Evolutionary conservation across 2,113 vertebrate species (phyloP).

Genomic region (Heptranchias perlo): DNA sequence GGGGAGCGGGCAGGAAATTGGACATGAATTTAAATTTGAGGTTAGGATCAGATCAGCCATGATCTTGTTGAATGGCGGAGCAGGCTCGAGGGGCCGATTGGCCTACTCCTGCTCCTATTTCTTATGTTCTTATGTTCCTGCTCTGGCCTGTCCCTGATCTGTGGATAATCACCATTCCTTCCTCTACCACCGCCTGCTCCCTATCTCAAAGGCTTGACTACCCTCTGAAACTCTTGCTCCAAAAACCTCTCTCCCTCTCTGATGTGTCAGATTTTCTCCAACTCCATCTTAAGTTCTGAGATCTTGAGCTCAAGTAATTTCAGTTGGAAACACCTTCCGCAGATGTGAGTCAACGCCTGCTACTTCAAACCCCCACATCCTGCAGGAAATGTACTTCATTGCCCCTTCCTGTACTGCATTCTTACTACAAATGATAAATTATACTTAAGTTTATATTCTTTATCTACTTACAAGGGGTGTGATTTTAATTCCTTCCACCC

Average conservation of each 20-base stretch:
- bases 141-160: not conserved
- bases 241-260: not conserved
- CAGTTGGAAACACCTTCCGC: not conserved
- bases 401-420: not conserved
- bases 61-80: too few relatives aligned
- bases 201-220: not conserved
- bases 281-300: not conserved
- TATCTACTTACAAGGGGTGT: not conserved
- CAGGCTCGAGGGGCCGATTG: too few relatives aligned
- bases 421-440: not conserved
- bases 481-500: not conserved
- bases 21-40: too few relatives aligned
- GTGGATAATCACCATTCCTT: not conserved
- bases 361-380: not conserved
- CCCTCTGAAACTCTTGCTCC: not conserved
- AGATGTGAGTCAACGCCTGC: not conserved
- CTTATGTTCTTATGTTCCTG: too few relatives aligned
- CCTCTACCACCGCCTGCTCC: not conserved
- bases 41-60: too few relatives aligned
- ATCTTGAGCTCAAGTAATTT: not conserved
- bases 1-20: too few relatives aligned
- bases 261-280: not conserved
- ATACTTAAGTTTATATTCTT: not conserved
- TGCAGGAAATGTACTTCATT: not conserved
- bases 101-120: too few relatives aligned